Evolutionary conservation across 2,113 vertebrate genomes (phyloP), one percentile per base, ranked within the genome.

Genomic region (Trichechus manatus): DNA sequence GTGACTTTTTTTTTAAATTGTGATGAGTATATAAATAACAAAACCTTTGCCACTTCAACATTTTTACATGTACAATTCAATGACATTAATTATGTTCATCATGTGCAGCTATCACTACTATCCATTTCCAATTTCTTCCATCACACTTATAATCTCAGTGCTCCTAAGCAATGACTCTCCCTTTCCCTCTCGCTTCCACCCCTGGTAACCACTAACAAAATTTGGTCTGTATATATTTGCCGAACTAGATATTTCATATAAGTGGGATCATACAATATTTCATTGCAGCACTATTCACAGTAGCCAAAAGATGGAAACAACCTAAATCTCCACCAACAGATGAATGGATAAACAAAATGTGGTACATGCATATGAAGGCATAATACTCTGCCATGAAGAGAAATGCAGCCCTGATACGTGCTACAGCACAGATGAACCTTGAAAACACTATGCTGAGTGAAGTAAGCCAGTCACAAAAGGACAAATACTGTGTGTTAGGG

Each of bases 31-130:
- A 17, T n/a, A 70, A 17, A 13, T 33, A 68, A 68, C 66, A n/a
- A 70, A 70, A 70, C 17, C n/a, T n/a, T n/a, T 70, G 33, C 33
- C 68, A n/a, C 80, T 96, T 79, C 66, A 93, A 89, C 68, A 70
- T 70, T 70, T 70, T 70, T 70, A 15, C 29, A 70, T 70, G 68
- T 70, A 47, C 7, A 47, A 47, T 47, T n/a, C 33, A n/a, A n/a
- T 70, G 19, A 63, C 22, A 25, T 63, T 63, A 63, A 25, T 63
- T n/a, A 70, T n/a, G 68, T 70, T n/a, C 68, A 9, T n/a, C 33
- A n/a, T 11, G 14, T 70, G 14, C 33, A n/a, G 14, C 31, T 19
- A 70, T 70, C 31, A 70, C 5, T 9, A 70, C 31, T 17, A n/a
- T 4, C 68, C 68, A n/a, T 70, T 70, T n/a, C 15, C 68, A n/a